Conservation (phyloP, 2,113 vertebrate genomes). For the Strix aluco region DNA sequence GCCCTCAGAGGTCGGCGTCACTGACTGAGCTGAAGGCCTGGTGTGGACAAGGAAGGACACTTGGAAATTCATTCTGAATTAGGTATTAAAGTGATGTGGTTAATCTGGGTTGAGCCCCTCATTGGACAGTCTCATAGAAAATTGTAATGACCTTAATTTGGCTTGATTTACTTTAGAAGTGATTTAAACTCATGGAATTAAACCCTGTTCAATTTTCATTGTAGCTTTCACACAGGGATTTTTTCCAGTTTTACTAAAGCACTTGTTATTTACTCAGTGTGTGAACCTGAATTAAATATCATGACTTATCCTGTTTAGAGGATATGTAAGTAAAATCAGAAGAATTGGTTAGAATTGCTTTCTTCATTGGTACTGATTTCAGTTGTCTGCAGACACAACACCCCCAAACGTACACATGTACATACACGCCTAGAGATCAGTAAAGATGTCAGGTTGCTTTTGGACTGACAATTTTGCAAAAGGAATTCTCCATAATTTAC, state of each 20-base stretch:
- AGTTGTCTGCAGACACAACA: no score
- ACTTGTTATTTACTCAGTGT: not conserved
- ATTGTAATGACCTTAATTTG: conserved; percentile 10
- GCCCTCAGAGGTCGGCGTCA: accelerated
- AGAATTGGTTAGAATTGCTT: no score
- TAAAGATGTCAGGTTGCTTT: no score
- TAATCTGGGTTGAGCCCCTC: not conserved
- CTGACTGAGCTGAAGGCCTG: not conserved
- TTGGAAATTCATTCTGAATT: not conserved
- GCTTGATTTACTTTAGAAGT: conserved; percentile 22
- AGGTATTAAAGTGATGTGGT: not conserved
- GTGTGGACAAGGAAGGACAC: not conserved
- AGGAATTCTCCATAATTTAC: no score
- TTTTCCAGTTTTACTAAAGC: conserved; percentile 5
- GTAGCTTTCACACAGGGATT: not conserved
- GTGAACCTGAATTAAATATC: not conserved
- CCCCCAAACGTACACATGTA: no score
- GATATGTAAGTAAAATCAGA: no score
- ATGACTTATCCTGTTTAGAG: no score
- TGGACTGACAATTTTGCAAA: not conserved
- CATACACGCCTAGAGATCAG: no score
- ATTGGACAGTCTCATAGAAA: not conserved
- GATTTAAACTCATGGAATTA: conserved; percentile 11
- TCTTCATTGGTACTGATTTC: no score
- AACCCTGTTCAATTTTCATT: conserved; percentile 26